Percentiles rank a stretch among this genome's conserved stretches.
Conservation (phyloP, 2,888 invertebrate genomes). For the Ophraella communa region DNA sequence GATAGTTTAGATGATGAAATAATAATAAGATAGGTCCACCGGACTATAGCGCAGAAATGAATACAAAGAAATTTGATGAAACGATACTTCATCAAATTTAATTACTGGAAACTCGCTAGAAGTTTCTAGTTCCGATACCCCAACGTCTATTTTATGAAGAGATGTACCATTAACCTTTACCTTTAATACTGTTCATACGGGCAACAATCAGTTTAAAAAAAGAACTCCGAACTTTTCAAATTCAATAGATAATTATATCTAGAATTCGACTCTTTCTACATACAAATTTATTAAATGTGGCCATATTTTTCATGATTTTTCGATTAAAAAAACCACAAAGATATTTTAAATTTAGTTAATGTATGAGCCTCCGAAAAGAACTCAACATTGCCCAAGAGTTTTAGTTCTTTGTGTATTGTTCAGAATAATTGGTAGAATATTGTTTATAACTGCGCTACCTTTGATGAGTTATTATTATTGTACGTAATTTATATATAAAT, state of each 20-base stretch:
- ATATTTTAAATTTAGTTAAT: background rate
- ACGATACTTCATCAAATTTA: constrained; percentile 17
- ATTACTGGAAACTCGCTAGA: background rate
- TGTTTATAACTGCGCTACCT: constrained; percentile 7
- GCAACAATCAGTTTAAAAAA: background rate
- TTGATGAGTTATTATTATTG: constrained; percentile 4
- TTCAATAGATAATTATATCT: too few species aligned
- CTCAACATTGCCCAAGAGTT: background rate
- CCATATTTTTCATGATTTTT: background rate
- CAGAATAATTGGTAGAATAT: background rate
- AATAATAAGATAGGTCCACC: constrained; percentile 40
- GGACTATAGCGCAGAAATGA: constrained; percentile 18
- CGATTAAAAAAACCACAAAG: background rate
- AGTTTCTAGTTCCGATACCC: background rate
- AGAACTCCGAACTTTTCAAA: background rate
- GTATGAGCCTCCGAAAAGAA: background rate
- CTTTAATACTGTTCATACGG: background rate
- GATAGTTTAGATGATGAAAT: constrained; percentile 50
- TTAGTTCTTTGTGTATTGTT: background rate
- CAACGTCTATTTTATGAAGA: background rate
- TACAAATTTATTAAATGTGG: too few species aligned
- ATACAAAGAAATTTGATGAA: constrained; percentile 13
- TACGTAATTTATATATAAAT: background rate
- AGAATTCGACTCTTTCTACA: too few species aligned
- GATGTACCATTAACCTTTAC: background rate